Percentiles rank a stretch among this genome's conserved stretches.
These are phyloP conservation scores for Bubalus kerabau DNA, from an alignment of 2,113 vertebrate genomes.

Conservation along the genomic window DNA sequence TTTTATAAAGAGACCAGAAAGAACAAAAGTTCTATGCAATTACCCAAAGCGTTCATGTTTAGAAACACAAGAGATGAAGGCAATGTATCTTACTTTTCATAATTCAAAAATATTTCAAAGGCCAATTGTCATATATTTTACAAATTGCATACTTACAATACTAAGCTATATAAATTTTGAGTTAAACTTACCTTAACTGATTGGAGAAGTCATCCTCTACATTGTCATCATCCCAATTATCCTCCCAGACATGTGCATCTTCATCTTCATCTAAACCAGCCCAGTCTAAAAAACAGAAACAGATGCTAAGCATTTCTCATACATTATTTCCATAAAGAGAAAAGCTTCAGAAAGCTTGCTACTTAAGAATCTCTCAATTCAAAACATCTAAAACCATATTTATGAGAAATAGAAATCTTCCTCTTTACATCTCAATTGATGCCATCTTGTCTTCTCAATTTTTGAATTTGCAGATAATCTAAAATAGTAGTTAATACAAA, in stretches of 20 bases:
- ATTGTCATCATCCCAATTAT: slow-evolving; percentile 99
- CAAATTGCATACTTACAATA: neutral
- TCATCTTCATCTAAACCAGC: slow-evolving; percentile 98
- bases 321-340: slow-evolving; percentile 23
- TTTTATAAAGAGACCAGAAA: slow-evolving; percentile 3
- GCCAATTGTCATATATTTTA: neutral
- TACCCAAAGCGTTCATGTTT: slow-evolving; percentile 28
- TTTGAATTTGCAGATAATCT: neutral
- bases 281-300: slow-evolving; percentile 87
- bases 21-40: slow-evolving; percentile 2
- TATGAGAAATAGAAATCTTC: neutral
- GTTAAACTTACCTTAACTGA: slow-evolving; percentile 88
- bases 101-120: slow-evolving; percentile 42
- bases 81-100: neutral
- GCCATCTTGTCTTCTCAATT: neutral
- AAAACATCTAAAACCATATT: neutral
- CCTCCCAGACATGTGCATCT: slow-evolving; percentile 98
- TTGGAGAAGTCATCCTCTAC: slow-evolving; percentile 99
- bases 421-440: neutral
- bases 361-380: neutral
- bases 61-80: slow-evolving; percentile 2
- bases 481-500: slow-evolving; percentile 26
- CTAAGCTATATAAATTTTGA: neutral
- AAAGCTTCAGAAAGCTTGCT: neutral
- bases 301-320: slow-evolving; percentile 7